Conservation (phyloP, 2,888 invertebrate genomes). For the Trichogramma dendrolimi region DNA sequence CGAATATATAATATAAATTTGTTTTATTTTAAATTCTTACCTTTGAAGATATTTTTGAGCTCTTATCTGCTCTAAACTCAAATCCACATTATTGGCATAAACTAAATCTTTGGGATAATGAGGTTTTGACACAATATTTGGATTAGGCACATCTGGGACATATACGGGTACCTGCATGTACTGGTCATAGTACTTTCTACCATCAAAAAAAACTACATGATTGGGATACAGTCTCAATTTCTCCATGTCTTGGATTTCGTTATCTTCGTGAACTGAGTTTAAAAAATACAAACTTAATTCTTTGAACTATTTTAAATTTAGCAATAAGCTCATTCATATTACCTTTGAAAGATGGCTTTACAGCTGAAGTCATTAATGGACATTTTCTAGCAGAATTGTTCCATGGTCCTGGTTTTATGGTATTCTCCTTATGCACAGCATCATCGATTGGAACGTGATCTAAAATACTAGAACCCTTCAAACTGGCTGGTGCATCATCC, state of each 20-base stretch:
- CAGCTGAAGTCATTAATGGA: conserved; percentile 40
- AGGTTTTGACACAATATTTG: conserved; percentile 42
- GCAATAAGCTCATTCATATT: conserved; percentile 21
- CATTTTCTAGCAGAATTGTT: conserved; percentile 53
- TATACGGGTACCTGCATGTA: conserved; percentile 39
- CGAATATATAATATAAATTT: too few relatives aligned
- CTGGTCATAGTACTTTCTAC: conserved; percentile 41
- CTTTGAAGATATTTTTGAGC: conserved; percentile 57
- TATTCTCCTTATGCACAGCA: conserved; percentile 65
- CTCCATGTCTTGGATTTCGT: conserved; percentile 37
- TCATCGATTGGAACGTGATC: conserved; percentile 57
- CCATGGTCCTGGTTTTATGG: conserved; percentile 69
- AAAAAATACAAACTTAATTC: conserved; percentile 5
- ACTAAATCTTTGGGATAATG: conserved; percentile 52
- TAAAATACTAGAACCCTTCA: conserved; percentile 56
- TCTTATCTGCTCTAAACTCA: conserved; percentile 74
- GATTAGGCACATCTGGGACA: conserved; percentile 38
- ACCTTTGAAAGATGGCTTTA: conserved; percentile 55
- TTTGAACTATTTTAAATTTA: conserved; percentile 7
- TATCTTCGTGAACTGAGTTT: conserved; percentile 62
- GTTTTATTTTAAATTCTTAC: conserved; percentile 25
- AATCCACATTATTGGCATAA: conserved; percentile 64
- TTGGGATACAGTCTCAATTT: conserved; percentile 45
- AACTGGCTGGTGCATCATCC: conserved; percentile 40
- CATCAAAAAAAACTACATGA: conserved; percentile 44